phyloP scores from a whole-genome alignment of 2,113 vertebrate genomes.

The Corythornis cristatus region DNA sequence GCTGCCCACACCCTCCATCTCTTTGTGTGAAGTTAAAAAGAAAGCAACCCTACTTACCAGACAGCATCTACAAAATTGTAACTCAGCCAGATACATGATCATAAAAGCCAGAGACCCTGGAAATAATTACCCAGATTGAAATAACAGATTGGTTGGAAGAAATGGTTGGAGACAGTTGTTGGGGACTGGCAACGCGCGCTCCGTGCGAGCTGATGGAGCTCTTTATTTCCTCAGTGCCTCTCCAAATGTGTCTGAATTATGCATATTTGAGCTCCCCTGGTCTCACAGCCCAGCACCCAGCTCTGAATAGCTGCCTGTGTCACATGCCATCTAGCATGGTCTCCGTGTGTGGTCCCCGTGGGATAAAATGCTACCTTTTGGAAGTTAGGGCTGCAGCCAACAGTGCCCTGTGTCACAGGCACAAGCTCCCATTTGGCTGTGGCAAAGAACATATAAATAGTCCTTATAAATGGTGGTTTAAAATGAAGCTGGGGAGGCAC shows the following conservation, averaged over 20 bases:
- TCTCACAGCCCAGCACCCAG: constrained; percentile 57
- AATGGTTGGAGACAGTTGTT: constrained; percentile 44
- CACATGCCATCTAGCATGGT: constrained; percentile 52
- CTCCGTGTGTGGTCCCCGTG: constrained; percentile 54
- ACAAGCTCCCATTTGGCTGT: constrained; percentile 51
- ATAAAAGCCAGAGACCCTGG: constrained; percentile 67
- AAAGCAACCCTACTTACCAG: background rate
- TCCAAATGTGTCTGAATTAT: constrained; percentile 57
- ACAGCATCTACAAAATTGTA: constrained; percentile 29
- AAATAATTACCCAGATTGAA: constrained; percentile 69
- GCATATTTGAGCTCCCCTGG: constrained; percentile 62
- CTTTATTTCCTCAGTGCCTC: background rate
- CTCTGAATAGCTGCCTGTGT: constrained; percentile 68
- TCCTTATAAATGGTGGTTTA: constrained; percentile 60
- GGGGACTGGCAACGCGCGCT: constrained; percentile 27
- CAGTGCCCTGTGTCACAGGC: constrained; percentile 65
- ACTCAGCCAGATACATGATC: constrained; percentile 18
- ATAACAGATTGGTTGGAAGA: constrained; percentile 65
- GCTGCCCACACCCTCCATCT: background rate
- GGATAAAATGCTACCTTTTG: constrained; percentile 66
- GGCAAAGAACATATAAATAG: constrained; percentile 66
- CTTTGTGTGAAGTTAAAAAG: background rate
- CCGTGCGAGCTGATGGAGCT: background rate
- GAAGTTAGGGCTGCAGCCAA: constrained; percentile 22
- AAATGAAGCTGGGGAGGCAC: constrained; percentile 48